These are phyloP conservation scores for Sthenelais limicola DNA, from an alignment of 2,888 invertebrate species.

Conservation along the genomic window DNA sequence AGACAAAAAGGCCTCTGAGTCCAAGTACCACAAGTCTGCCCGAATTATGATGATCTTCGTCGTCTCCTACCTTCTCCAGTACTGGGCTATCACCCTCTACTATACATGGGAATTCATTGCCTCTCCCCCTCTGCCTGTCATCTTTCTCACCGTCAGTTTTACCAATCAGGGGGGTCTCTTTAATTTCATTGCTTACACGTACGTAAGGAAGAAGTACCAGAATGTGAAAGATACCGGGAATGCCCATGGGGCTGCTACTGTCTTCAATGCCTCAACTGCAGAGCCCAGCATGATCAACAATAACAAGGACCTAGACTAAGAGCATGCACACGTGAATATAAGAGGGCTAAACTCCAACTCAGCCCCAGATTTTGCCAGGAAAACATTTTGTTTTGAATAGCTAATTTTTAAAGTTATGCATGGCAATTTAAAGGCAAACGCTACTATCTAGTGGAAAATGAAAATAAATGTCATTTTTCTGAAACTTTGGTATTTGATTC, in stretches of 20 bases:
- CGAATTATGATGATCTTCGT: neutral
- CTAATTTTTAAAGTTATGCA: too few relatives aligned
- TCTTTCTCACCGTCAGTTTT: neutral
- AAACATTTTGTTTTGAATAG: too few relatives aligned
- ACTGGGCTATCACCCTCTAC: neutral
- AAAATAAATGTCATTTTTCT: too few relatives aligned
- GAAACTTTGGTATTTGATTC: too few relatives aligned
- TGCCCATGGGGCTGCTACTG: neutral
- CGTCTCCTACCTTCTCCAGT: neutral
- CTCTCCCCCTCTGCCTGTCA: neutral
- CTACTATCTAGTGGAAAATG: too few relatives aligned
- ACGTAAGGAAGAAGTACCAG: neutral
- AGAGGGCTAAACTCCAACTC: too few relatives aligned
- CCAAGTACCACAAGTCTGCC: slow-evolving; percentile 2
- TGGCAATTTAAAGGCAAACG: too few relatives aligned
- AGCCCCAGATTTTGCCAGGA: too few relatives aligned
- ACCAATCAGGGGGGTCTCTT: neutral
- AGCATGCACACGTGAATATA: too few relatives aligned
- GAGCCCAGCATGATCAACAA: neutral
- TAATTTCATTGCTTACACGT: neutral
- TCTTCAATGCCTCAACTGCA: neutral
- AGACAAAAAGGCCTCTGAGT: neutral
- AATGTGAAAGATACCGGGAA: neutral
- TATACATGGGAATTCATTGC: neutral
- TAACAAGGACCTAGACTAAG: neutral